Base-by-base conservation (phyloP, 2,888 invertebrate genomes). In the Agrilus cyanescens region DNA sequence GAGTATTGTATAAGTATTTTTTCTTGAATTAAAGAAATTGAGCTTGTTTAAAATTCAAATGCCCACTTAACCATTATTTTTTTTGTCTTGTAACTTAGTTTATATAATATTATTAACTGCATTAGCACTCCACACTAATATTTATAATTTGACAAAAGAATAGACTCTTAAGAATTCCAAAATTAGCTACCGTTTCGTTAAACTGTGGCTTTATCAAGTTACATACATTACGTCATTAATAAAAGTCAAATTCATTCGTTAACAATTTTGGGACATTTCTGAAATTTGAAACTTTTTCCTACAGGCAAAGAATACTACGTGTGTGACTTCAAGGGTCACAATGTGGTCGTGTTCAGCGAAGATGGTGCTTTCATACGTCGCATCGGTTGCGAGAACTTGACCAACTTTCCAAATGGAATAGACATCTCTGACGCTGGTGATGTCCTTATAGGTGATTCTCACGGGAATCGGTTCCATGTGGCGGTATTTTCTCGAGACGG, bases 241-340 rank as follows among this genome's bases (percentile, higher is more conserved):
- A 12, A 10, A 15, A 37, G 14, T 16, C 6, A 10, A 39, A 32
- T 13, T 38, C 29, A 35, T 44, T 6, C 16, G 29, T 41, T 8
- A 8, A 8, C 31, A 10, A 10, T 30, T 7, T 30, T 30, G 7
- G 31, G 37, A 25, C 4, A 10, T 34, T 30, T 20, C 15, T 14
- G 4, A 40, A 37, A 42, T n/a, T 33, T 46, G 46, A 54, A 34
- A 46, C 30, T 41, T 44, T 49, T 46, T 44, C 48, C 63, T 64
- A 18, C 66, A 88, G 88, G 87, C 58, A 85, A 85, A 63, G 88
- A 89, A 67, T 93, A 89, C 67, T 96, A 89, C 69, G 91, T 96
- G 46, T 96, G 95, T 68, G 95, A 96, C 70, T 96, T 95, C 68
- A 96, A 96, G 70, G 95, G 94, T 40, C 95, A 95, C 70, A 94